Evolutionary conservation across 2,888 invertebrate genomes (phyloP).

Genomic region (Parnassius apollo): DNA sequence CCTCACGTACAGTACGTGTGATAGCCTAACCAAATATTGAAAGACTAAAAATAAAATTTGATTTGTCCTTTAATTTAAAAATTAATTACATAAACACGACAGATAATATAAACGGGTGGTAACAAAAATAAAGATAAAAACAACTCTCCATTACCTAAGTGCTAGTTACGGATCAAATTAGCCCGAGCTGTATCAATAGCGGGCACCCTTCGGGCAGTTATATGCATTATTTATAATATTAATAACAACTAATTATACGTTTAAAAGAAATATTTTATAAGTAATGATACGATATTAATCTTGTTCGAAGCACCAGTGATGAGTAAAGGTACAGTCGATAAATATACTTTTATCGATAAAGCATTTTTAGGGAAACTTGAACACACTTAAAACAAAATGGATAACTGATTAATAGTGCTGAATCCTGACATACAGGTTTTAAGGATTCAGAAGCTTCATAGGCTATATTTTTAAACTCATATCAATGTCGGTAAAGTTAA

Average conservation of each 20-base stretch:
- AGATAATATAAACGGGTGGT: slow-evolving; percentile 6
- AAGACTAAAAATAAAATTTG: too few relatives aligned
- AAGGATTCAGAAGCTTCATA: too few relatives aligned
- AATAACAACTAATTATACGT: slow-evolving; percentile 80
- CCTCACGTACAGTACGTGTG: too few relatives aligned
- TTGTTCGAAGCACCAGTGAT: slow-evolving; percentile 55
- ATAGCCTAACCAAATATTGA: too few relatives aligned
- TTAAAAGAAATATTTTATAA: slow-evolving; percentile 80
- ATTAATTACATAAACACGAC: background rate
- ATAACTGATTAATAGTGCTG: too few relatives aligned
- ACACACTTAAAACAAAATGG: too few relatives aligned
- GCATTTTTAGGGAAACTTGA: too few relatives aligned
- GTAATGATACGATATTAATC: slow-evolving; percentile 80
- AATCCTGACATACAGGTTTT: too few relatives aligned
- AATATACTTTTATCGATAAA: slow-evolving; percentile 36
- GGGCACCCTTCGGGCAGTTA: slow-evolving; percentile 42
- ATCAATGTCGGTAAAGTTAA: too few relatives aligned
- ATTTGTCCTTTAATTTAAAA: background rate
- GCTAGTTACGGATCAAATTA: slow-evolving; percentile 34
- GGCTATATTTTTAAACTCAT: too few relatives aligned
- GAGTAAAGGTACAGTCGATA: slow-evolving; percentile 38
- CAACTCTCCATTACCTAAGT: slow-evolving; percentile 6
- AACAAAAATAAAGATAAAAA: slow-evolving; percentile 19
- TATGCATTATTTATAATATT: slow-evolving; percentile 76
- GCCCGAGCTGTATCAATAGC: slow-evolving; percentile 46